Evolutionary conservation across 2,888 invertebrate species (phyloP), one percentile per base, ranked within the genome.

Genomic region (Pristionchus entomophagus): DNA sequence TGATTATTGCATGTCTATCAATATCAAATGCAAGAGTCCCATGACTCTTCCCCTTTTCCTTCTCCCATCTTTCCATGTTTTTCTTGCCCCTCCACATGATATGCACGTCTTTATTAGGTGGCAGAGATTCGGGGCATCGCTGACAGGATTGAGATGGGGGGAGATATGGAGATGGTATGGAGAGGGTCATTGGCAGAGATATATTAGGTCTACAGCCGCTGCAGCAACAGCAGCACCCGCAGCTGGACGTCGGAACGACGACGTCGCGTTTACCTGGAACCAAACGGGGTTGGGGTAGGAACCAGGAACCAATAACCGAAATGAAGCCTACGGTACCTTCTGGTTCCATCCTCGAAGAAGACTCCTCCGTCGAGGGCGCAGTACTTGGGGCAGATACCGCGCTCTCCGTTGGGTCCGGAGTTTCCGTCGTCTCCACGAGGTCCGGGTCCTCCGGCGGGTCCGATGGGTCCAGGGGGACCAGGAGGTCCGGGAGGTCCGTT

Each of bases 391-490:
- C 90, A 90, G 86, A 89, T 89, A 41, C 89, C 89, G 51, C 89
- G 86, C 87, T 89, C 89, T 78, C 89, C 89, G 29, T 32, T 29
- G 59, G 85, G 85, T 77, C 85, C 85, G 56, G 85, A 35, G 14
- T 45, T 49, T 19, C 85, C 85, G 41, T 85, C 85, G n/a, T 85
- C 85, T 85, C 85, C 85, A 22, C 65, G 80, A 19, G 45, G 35
- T 45, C 86, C 86, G 49, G 86, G 59, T 0, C 19, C 26, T 8
- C 86, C 86, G 17, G 85, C 26, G n/a, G 89, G 88, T 82, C 92
- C 92, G 35, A 87, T 88, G n/a, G 90, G 87, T 87, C 92, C 92
- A 32, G 92, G 92, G 77, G 91, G 88, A 86, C 92, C 92, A 59
- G 91, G 88, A 45, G 89, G 91, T 77, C 92, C 92, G 69, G 89